A percentile compares a stretch with the other conserved stretches of the same genome.
phyloP scores from a whole-genome alignment of 2,888 invertebrate genomes.

The Neoscelio sp. region DNA sequence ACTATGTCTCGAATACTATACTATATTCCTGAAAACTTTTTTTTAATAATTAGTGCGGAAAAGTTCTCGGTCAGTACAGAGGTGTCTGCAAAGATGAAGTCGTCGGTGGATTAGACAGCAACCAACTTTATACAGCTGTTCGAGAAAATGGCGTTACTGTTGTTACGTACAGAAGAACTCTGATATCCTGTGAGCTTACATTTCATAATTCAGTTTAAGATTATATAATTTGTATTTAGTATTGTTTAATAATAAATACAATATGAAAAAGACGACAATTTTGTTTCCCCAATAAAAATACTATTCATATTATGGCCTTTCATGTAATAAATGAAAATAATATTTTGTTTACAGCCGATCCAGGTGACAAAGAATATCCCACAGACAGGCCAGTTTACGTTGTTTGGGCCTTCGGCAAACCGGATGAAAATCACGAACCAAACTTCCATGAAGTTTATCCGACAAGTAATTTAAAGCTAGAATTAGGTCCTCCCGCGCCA shows the following conservation, averaged over 20 bases:
- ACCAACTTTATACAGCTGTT: conserved; percentile 90
- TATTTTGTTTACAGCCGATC: conserved; percentile 86
- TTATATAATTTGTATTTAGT: background rate
- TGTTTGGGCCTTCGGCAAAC: conserved; percentile 93
- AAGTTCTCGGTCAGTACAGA: conserved; percentile 92
- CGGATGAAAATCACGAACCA: conserved; percentile 91
- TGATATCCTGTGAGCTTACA: conserved; percentile 92
- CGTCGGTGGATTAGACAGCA: conserved; percentile 92
- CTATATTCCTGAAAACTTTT: too few species aligned
- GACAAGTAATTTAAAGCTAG: conserved; percentile 87
- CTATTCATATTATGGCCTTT: too few species aligned
- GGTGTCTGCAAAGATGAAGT: conserved; percentile 94
- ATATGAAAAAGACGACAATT: background rate
- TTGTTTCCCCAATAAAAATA: too few species aligned
- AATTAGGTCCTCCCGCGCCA: conserved; percentile 87
- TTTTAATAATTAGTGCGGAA: too few species aligned
- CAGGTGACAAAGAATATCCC: conserved; percentile 89
- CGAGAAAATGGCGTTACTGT: conserved; percentile 91
- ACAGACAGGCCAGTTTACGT: conserved; percentile 86
- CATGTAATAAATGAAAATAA: too few species aligned
- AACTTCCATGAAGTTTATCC: conserved; percentile 93
- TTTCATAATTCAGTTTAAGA: too few species aligned
- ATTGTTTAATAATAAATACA: conserved; percentile 5
- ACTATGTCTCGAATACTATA: too few species aligned
- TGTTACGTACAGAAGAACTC: conserved; percentile 90